Evolutionary conservation across 2,888 invertebrate genomes (phyloP).

Genomic region (Tetheella fluctuosa): DNA sequence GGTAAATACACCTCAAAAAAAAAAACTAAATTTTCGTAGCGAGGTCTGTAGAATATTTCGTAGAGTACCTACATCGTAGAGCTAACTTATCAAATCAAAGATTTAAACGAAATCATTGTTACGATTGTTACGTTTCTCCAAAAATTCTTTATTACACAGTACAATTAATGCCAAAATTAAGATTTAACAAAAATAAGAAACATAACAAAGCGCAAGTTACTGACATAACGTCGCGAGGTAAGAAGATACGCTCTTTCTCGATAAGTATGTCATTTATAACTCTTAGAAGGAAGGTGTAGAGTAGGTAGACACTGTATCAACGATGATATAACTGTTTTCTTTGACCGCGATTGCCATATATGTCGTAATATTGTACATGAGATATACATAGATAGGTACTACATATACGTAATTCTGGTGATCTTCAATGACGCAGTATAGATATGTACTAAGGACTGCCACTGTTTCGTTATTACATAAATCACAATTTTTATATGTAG

Average conservation of each 20-base stretch:
- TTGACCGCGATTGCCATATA: constrained; percentile 37
- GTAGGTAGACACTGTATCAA: constrained; percentile 34
- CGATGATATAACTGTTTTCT: constrained; percentile 37
- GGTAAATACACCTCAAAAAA: too few relatives aligned
- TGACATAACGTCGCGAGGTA: not conserved
- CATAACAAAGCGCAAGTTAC: not conserved
- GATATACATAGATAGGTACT: not conserved
- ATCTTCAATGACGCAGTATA: not conserved
- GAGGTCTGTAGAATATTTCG: not conserved
- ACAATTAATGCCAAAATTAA: too few relatives aligned
- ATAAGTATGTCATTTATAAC: constrained; percentile 2
- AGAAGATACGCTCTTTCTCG: not conserved
- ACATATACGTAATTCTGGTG: not conserved
- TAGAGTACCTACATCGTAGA: not conserved
- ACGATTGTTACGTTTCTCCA: not conserved
- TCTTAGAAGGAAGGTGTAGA: constrained; percentile 51
- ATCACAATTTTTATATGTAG: too few relatives aligned
- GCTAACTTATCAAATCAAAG: not conserved
- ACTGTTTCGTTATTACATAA: not conserved
- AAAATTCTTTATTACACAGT: not conserved
- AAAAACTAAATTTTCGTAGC: constrained; percentile 1
- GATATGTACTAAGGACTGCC: not conserved
- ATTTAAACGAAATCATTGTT: not conserved
- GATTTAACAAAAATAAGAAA: not conserved
- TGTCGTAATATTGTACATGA: constrained; percentile 28